These are phyloP conservation scores for Sicus ferrugineus DNA, from an alignment of 2,888 invertebrate genomes.

Conservation along the genomic window DNA sequence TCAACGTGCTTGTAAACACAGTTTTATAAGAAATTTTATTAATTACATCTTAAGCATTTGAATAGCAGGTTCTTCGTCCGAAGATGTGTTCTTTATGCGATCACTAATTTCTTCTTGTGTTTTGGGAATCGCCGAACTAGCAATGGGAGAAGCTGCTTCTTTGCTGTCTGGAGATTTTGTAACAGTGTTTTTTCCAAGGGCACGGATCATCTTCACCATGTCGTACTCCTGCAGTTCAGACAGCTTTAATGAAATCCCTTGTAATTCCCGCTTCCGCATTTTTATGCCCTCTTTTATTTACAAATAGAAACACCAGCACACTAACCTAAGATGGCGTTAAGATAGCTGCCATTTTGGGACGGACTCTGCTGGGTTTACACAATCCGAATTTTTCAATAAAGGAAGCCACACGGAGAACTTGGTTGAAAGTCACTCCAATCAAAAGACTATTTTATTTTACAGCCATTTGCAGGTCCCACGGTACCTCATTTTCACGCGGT, in stretches of 20 bases:
- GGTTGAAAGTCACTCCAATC: too few species aligned
- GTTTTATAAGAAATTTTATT: not conserved
- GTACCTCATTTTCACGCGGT: too few species aligned
- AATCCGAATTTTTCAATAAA: too few species aligned
- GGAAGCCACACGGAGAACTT: too few species aligned
- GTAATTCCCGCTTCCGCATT: conserved; percentile 63
- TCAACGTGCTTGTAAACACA: too few species aligned
- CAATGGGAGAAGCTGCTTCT: conserved; percentile 35
- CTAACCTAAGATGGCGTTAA: too few species aligned
- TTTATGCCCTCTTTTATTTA: not conserved
- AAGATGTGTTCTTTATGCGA: too few species aligned
- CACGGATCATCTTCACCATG: conserved; percentile 55
- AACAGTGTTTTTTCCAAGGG: conserved; percentile 36
- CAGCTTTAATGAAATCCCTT: conserved; percentile 61
- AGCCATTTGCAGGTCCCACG: too few species aligned
- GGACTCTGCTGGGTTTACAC: too few species aligned
- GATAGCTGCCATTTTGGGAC: too few species aligned
- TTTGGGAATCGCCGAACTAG: conserved; percentile 43
- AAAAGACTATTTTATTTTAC: too few species aligned
- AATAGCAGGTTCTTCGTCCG: too few species aligned
- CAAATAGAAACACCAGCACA: not conserved
- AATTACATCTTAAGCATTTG: conserved; percentile 39
- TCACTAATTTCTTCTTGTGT: conserved; percentile 44
- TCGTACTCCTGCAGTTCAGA: conserved; percentile 63
- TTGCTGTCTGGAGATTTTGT: conserved; percentile 11